A percentile compares a stretch with the other conserved stretches of the same genome.
Evolutionary conservation across 2,113 vertebrate genomes (phyloP).

Genomic region (Ovis canadensis): DNA sequence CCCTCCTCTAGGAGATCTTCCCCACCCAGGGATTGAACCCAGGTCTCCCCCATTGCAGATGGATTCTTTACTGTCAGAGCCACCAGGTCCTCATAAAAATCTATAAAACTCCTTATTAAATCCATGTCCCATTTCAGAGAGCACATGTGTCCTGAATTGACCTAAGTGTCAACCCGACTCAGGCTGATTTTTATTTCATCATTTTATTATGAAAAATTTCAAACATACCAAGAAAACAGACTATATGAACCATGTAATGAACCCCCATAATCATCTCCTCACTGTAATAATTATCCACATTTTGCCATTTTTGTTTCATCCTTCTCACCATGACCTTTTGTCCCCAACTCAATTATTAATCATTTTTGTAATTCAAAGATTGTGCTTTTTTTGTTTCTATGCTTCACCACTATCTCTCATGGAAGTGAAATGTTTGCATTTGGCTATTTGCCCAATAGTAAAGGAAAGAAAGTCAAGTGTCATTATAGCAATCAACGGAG

Average conservation of each 20-base stretch:
- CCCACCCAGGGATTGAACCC: not conserved
- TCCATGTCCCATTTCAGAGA: not conserved
- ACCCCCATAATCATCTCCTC: rapidly evolving
- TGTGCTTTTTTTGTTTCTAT: not conserved
- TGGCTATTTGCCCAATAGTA: not conserved
- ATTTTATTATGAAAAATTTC: not conserved
- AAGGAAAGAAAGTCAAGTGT: not conserved
- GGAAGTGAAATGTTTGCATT: not conserved
- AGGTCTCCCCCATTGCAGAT: not conserved
- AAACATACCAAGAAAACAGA: not conserved
- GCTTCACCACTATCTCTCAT: not conserved
- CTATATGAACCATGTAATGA: not conserved
- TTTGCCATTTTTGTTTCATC: not conserved
- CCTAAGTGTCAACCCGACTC: rapidly evolving
- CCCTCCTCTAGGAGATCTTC: not conserved
- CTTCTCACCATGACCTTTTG: not conserved
- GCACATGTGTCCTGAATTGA: rapidly evolving
- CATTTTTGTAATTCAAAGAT: not conserved
- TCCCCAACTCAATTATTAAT: not conserved
- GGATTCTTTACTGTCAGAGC: not conserved
- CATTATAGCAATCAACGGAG: rapidly evolving
- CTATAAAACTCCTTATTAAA: not conserved
- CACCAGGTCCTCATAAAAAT: not conserved
- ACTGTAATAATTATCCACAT: rapidly evolving
- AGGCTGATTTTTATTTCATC: not conserved